A percentile compares a stretch with the other conserved stretches of the same genome.
Conservation (phyloP, 2,797 vertebrate species). For the Lemur catta region DNA sequence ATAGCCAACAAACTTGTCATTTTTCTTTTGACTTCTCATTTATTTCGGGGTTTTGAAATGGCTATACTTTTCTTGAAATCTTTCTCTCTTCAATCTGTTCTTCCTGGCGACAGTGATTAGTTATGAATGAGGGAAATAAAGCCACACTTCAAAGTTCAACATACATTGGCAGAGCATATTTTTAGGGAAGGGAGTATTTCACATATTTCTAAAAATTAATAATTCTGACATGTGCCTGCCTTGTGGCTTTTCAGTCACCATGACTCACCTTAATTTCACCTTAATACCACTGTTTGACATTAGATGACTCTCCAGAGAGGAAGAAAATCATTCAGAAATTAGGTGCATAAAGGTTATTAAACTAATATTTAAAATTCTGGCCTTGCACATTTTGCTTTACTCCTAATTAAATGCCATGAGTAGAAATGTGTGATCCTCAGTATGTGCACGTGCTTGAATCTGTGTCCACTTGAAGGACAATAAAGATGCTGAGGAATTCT, state of each 20-base stretch:
- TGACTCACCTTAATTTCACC: slow-evolving; percentile 83
- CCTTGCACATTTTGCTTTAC: slow-evolving; percentile 81
- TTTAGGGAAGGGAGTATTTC: slow-evolving; percentile 59
- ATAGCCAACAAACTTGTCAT: neutral
- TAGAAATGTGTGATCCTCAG: slow-evolving; percentile 67
- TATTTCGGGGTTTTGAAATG: slow-evolving; percentile 3
- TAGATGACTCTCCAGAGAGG: slow-evolving; percentile 82
- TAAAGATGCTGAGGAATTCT: neutral
- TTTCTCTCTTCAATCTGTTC: slow-evolving; percentile 11
- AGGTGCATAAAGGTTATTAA: slow-evolving; percentile 86
- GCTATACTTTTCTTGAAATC: neutral
- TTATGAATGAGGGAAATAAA: slow-evolving; percentile 45
- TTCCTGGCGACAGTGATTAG: slow-evolving; percentile 39
- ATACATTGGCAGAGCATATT: slow-evolving; percentile 49
- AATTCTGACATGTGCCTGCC: slow-evolving; percentile 80
- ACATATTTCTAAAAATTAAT: slow-evolving; percentile 74
- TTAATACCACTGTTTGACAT: slow-evolving; percentile 85
- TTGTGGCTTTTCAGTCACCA: slow-evolving; percentile 78
- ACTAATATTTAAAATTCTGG: slow-evolving; percentile 85
- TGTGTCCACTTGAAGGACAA: slow-evolving; percentile 47
- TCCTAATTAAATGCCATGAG: slow-evolving; percentile 84
- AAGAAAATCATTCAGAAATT: slow-evolving; percentile 85
- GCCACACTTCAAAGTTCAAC: slow-evolving; percentile 60
- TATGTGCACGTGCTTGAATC: slow-evolving; percentile 56
- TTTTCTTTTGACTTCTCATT: slow-evolving; percentile 42